Base-by-base conservation (phyloP, 2,888 invertebrate species). In the Yponomeuta evonymella region DNA sequence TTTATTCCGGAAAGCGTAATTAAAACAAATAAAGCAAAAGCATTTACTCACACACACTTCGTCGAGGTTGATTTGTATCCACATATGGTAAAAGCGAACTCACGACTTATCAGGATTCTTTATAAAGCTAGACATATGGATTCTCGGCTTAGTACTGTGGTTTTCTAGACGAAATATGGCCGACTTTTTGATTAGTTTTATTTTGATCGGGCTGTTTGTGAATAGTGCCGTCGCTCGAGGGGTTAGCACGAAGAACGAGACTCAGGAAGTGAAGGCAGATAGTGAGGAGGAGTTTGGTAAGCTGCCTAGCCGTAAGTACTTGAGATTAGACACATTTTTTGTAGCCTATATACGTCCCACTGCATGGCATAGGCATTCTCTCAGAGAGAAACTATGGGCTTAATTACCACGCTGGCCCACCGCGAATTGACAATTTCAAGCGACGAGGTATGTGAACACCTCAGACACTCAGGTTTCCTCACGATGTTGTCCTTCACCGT, bases 51-150 rank as follows among this genome's bases (percentile, higher is more conserved):
- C 15, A 23, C 67, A 70, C 71, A 66, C 68, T 78, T 80, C 77
- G 36, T 15, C 79, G 78, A 80, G 81, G 81, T 76, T 79, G 77
- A 76, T 79, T 80, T 76, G 75, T 75, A 75, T 75, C 86, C 86
- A 80, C 84, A 83, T 89, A 89, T 77, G 88, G 89, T 72, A 75
- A 76, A 76, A 77, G 76, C 73, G 15, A 29, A 75, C 75, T 72
- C 72, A 77, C 82, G 74, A 76, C 83, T 82, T 79, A 75, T 15
- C 51, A 58, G 15, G 73, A 75, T 77, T 77, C 79, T 85, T 88
- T 89, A 89, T 83, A 87, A 89, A 87, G 81, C 80, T 79, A 81
- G 78, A 78, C 78, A 77, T 76, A 75, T 77, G 71, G 79, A 77
- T 75, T 74, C 73, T 75, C 75, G 75, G 79, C 78, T 85, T 85